These are phyloP conservation scores for Ceramica pisi DNA, from an alignment of 2,888 invertebrate genomes.

Conservation along the genomic window DNA sequence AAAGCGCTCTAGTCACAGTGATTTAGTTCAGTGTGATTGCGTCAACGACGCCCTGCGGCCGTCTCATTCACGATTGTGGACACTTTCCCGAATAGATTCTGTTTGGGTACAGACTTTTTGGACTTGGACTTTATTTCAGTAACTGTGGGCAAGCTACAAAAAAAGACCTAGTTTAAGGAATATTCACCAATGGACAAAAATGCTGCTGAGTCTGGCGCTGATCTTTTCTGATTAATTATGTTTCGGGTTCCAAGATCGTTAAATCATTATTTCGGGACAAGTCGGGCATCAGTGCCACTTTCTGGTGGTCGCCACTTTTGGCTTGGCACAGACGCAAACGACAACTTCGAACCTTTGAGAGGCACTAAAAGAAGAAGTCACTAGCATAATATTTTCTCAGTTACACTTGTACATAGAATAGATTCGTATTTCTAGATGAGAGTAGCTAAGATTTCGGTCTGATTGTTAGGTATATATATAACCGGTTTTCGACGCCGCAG, in stretches of 20 bases:
- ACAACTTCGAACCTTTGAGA: too few species aligned
- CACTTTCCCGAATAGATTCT: conserved; percentile 53
- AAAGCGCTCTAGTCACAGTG: conserved; percentile 57
- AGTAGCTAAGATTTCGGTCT: background rate
- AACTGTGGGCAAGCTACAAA: background rate
- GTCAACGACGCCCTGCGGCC: conserved; percentile 63
- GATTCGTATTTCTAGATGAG: background rate
- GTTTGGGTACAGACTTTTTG: conserved; percentile 38
- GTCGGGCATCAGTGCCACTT: too few species aligned
- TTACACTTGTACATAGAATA: too few species aligned
- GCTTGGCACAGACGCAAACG: too few species aligned
- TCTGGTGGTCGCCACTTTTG: too few species aligned
- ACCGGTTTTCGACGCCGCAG: background rate
- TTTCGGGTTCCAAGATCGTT: too few species aligned
- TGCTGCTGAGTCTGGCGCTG: background rate
- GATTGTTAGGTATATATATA: conserved; percentile 5
- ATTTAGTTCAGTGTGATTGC: conserved; percentile 65
- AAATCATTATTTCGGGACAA: too few species aligned
- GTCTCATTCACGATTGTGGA: conserved; percentile 46
- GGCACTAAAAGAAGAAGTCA: too few species aligned
- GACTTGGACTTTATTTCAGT: background rate
- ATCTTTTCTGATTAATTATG: background rate
- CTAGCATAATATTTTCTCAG: too few species aligned
- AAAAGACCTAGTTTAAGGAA: background rate
- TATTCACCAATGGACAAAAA: background rate